Evolutionary conservation across 2,888 invertebrate species (phyloP).

Genomic region (Gastracanthus pulcherrimus): DNA sequence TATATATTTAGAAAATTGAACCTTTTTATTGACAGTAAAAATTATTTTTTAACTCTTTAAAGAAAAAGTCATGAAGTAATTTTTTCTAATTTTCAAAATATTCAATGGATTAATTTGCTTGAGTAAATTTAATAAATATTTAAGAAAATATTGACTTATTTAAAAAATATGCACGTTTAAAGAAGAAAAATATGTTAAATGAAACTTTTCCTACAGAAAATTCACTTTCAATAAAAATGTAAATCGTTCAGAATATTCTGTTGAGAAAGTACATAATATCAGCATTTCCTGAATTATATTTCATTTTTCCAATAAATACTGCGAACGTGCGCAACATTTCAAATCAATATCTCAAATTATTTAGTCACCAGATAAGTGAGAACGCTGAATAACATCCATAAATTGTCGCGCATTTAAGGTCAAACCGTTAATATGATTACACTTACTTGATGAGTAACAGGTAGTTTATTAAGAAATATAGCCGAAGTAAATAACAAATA

Average conservation of each 20-base stretch:
- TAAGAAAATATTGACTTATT: neutral
- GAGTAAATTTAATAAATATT: neutral
- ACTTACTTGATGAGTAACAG: neutral
- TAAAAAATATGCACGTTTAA: neutral
- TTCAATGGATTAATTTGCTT: neutral
- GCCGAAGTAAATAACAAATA: neutral
- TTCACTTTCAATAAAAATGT: slow-evolving; percentile 9
- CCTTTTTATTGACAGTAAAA: no score
- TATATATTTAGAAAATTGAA: neutral
- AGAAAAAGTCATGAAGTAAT: no score
- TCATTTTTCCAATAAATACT: slow-evolving; percentile 31
- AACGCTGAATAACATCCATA: slow-evolving; percentile 19
- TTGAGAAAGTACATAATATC: slow-evolving; percentile 4
- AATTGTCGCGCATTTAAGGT: slow-evolving; percentile 5
- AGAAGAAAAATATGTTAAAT: neutral
- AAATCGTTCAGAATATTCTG: neutral
- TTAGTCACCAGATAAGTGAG: slow-evolving; percentile 20
- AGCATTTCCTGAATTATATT: slow-evolving; percentile 23
- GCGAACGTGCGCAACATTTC: slow-evolving; percentile 12
- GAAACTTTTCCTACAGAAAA: neutral
- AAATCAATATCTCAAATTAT: slow-evolving; percentile 26
- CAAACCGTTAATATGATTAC: slow-evolving; percentile 4
- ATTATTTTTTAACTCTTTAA: no score
- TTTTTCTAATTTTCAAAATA: no score
- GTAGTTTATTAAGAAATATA: neutral